Base-by-base conservation (phyloP, 2,888 invertebrate species). In the Asteroscopus sphinx region DNA sequence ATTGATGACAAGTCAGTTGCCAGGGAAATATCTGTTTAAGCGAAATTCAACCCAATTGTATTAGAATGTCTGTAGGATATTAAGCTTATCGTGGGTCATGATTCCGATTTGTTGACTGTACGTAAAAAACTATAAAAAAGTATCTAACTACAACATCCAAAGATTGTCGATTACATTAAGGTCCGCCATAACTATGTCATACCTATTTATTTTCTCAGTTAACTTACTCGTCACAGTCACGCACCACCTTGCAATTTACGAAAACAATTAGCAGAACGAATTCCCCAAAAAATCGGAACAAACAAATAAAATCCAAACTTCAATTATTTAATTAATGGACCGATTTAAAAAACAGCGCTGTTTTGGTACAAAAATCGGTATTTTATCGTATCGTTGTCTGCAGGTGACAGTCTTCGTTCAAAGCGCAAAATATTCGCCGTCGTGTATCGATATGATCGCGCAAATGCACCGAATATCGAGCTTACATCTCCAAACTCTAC, bases 381-480 rank as follows among this genome's bases (percentile, higher is more conserved):
- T 83, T 83, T 88, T 85, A 89, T 89, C 86, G 75, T 52, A 41
- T 46, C 49, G 68, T 61, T 54, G 68, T 59, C 60, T 63, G 61
- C 71, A 63, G 69, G 77, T 90, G 89, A 90, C 86, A 82, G 80
- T 83, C 71, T 83, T 78, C 80, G 82, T 85, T 83, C 87, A 86
- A 77, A 84, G 79, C 83, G 78, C 84, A 87, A 87, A 89, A 88
- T 90, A 90, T 90, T 88, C 89, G 79, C 68, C 76, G 82, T 90
- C 90, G 90, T 89, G 91, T 88, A 73, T 76, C 76, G 92, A 92
- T 92, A 89, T 73, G 77, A 92, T 91, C 91, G 82, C 77, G 74
- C 76, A 82, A 89, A 89, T 90, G 78, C 82, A 80, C 76, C 71
- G 82, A 88, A 88, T 87, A 89, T 90, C 87, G 81, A 81, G 74